These are phyloP conservation scores for Xylota segnis DNA, from an alignment of 2,888 invertebrate genomes.

Conservation along the genomic window DNA sequence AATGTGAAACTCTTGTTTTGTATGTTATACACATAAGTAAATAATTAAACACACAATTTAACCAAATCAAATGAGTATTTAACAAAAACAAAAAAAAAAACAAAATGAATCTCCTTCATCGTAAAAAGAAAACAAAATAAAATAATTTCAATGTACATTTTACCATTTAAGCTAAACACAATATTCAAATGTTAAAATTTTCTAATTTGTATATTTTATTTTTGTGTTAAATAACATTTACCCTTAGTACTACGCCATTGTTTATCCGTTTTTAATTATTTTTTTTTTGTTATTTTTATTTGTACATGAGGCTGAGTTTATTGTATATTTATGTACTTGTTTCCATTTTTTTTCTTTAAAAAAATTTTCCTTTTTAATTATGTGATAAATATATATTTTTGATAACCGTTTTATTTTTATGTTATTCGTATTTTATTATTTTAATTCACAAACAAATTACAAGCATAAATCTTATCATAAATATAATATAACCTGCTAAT, in stretches of 20 bases:
- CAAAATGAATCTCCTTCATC: slow-evolving; percentile 45
- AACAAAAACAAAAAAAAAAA: slow-evolving; percentile 44
- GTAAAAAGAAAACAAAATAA: slow-evolving; percentile 14
- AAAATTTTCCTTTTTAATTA: slow-evolving; percentile 65
- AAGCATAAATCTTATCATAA: slow-evolving; percentile 54
- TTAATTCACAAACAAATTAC: slow-evolving; percentile 23
- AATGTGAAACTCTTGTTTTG: slow-evolving; percentile 67
- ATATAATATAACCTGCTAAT: slow-evolving; percentile 45
- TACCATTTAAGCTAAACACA: slow-evolving; percentile 59
- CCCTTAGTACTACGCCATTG: slow-evolving; percentile 68
- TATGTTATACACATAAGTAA: slow-evolving; percentile 59
- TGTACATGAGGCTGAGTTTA: slow-evolving; percentile 75
- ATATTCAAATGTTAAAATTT: slow-evolving; percentile 53
- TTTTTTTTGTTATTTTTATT: slow-evolving; percentile 69
- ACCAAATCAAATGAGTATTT: slow-evolving; percentile 74
- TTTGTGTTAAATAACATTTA: slow-evolving; percentile 60
- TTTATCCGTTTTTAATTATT: slow-evolving; percentile 50
- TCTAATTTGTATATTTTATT: slow-evolving; percentile 63
- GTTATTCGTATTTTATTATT: slow-evolving; percentile 56
- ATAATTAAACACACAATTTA: slow-evolving; percentile 65
- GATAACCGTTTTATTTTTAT: slow-evolving; percentile 65
- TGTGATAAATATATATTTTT: slow-evolving; percentile 76
- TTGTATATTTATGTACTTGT: slow-evolving; percentile 69
- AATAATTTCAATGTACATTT: slow-evolving; percentile 62
- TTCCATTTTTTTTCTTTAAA: slow-evolving; percentile 51